These are phyloP conservation scores for Taeniopygia guttata DNA, from an alignment of 2,797 vertebrate genomes.

Conservation along the genomic window DNA sequence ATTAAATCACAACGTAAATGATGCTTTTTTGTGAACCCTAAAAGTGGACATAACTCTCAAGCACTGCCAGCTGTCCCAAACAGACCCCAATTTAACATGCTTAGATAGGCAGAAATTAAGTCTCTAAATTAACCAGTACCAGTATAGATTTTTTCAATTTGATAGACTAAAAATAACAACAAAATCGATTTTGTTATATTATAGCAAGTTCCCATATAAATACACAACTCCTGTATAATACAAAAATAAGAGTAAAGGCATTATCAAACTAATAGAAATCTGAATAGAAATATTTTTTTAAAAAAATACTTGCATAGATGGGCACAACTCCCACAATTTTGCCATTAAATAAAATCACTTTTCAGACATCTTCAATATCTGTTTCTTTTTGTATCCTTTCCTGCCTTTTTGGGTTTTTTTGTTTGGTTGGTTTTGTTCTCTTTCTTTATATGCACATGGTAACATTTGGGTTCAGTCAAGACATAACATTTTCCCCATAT, in stretches of 20 bases:
- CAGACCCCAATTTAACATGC: background rate
- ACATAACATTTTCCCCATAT: background rate
- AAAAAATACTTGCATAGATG: background rate
- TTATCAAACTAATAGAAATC: background rate
- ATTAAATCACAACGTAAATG: background rate
- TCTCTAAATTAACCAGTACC: background rate
- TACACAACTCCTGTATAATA: background rate
- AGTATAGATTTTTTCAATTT: background rate
- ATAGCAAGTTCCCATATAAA: background rate
- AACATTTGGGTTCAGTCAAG: background rate
- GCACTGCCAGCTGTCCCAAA: background rate
- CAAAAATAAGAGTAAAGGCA: background rate
- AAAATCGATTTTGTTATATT: background rate
- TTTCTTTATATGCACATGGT: background rate
- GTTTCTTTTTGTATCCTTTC: background rate
- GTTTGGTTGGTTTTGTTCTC: accelerated
- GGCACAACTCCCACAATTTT: background rate
- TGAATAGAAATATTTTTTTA: background rate
- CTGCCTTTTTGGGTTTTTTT: accelerated
- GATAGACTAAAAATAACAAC: background rate
- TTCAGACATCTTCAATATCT: background rate
- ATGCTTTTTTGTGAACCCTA: background rate
- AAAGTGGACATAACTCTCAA: background rate
- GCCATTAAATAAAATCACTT: background rate
- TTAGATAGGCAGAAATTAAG: background rate